Conservation (phyloP, 2,113 vertebrate genomes). For the Azemiops feae region DNA sequence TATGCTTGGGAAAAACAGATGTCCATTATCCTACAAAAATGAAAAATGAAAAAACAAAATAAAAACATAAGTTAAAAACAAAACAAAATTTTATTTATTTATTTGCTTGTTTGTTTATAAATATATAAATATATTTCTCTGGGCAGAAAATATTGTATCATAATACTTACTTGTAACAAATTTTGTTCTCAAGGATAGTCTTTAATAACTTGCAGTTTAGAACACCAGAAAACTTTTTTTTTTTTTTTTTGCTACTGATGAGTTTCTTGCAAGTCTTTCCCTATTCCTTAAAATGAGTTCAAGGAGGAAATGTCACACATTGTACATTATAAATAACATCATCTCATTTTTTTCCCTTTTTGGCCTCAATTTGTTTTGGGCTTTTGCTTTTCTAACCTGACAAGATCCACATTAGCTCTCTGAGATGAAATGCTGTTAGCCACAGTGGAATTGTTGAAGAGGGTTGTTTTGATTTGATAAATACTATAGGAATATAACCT, state of each 20-base stretch:
- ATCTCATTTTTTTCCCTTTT: not conserved
- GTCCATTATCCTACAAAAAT: too few species aligned
- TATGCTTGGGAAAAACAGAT: too few species aligned
- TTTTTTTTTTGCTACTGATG: not conserved
- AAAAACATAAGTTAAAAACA: too few species aligned
- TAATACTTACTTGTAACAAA: not conserved
- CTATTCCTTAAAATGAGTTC: slow-evolving; percentile 19
- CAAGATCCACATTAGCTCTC: slow-evolving; percentile 39
- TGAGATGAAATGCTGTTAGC: slow-evolving; percentile 37
- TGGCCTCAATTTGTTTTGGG: not conserved
- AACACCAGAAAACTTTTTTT: not conserved
- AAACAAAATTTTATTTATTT: too few species aligned
- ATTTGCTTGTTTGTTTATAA: too few species aligned
- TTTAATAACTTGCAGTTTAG: not conserved
- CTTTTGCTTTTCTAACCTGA: slow-evolving; percentile 3
- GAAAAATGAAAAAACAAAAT: too few species aligned
- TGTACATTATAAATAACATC: slow-evolving; percentile 5
- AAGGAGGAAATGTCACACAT: not conserved
- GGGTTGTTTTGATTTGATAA: slow-evolving; percentile 63
- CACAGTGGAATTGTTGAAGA: slow-evolving; percentile 58
- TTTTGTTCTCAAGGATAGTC: not conserved
- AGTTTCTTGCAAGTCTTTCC: not conserved
- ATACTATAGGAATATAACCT: slow-evolving; percentile 52
- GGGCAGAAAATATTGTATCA: not conserved
- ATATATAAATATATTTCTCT: too few species aligned